These are phyloP conservation scores for Solenopsis invicta DNA, from an alignment of 1,140 invertebrate genomes.

Conservation along the genomic window DNA sequence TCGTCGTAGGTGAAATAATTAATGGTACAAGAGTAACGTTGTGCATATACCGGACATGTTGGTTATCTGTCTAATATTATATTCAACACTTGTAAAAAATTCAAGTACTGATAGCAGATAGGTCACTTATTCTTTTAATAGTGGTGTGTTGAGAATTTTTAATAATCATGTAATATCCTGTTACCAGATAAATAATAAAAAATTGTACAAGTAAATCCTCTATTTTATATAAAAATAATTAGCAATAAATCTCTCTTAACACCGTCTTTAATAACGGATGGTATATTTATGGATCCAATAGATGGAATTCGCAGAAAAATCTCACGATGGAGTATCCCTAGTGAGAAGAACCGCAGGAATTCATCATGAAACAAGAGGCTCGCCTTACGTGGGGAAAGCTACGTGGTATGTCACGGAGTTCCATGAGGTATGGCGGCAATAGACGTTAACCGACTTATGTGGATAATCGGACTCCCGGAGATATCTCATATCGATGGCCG, in stretches of 20 bases:
- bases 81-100: slow-evolving; percentile 33
- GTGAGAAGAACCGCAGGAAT: slow-evolving; percentile 67
- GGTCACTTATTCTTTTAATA: not conserved
- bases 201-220: not conserved
- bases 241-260: slow-evolving; percentile 9
- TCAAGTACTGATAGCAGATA: not conserved
- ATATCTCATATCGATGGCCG: slow-evolving; percentile 86
- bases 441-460: slow-evolving; percentile 84
- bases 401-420: slow-evolving; percentile 81
- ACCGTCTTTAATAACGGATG: not conserved
- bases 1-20: slow-evolving; percentile 38
- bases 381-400: slow-evolving; percentile 73
- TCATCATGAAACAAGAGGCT: slow-evolving; percentile 64
- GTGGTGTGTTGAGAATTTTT: not conserved
- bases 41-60: not conserved
- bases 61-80: not conserved
- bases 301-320: slow-evolving; percentile 63
- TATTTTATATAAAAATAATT: not conserved
- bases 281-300: slow-evolving; percentile 36
- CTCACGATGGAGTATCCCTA: slow-evolving; percentile 47
- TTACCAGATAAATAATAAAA: not conserved
- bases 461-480: slow-evolving; percentile 82
- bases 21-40: slow-evolving; percentile 36
- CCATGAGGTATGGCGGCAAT: slow-evolving; percentile 86
- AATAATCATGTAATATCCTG: too few relatives aligned